A percentile compares a stretch with the other conserved stretches of the same genome.
Conservation (phyloP, 1,140 invertebrate genomes). For the Muscidifurax raptorellus region DNA sequence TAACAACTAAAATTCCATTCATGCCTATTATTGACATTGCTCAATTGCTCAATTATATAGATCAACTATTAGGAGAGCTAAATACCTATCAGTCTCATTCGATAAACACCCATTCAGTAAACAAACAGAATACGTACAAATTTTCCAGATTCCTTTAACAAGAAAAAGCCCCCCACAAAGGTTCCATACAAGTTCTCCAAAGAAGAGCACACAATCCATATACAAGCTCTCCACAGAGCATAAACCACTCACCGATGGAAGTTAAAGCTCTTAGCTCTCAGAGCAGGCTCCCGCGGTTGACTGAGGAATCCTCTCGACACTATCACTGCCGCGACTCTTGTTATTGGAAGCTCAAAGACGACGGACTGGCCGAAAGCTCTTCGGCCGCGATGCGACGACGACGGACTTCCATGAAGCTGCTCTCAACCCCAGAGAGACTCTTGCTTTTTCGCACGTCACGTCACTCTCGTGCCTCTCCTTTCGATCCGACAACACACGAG, state of each 20-base stretch:
- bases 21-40: not conserved
- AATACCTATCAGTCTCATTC: not conserved
- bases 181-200: not conserved
- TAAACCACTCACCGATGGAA: not conserved
- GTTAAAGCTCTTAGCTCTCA: not conserved
- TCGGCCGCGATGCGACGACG: not conserved
- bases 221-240: no score
- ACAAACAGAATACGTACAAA: no score
- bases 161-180: no score
- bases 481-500: no score
- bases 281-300: not conserved
- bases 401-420: not conserved
- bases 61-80: not conserved
- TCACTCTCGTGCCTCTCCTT: not conserved
- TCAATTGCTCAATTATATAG: not conserved
- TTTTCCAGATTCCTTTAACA: no score
- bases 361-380: not conserved
- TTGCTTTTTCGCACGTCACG: not conserved
- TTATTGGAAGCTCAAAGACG: not conserved
- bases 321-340: not conserved
- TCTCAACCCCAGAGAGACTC: not conserved
- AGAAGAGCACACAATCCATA: not conserved
- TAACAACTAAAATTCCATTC: not conserved
- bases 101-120: no score
- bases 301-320: not conserved